Conservation (phyloP, 2,888 invertebrate species). For the Amiota minor region DNA sequence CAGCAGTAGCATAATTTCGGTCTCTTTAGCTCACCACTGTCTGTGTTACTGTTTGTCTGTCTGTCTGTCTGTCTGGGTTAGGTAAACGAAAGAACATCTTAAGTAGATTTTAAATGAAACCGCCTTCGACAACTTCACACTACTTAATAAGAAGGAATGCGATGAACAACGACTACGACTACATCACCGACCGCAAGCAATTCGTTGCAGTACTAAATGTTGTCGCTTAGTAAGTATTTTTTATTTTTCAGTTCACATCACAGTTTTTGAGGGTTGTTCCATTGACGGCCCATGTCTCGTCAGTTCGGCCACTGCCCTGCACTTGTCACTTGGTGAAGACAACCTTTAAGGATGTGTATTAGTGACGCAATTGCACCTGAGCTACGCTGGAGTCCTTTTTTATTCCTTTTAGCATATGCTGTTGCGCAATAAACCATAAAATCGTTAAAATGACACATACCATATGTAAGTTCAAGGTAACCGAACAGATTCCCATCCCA, state of each 20-base stretch:
- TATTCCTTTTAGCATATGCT: not conserved
- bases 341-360: constrained; percentile 26
- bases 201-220: constrained; percentile 11
- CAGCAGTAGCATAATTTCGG: not conserved
- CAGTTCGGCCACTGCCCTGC: not conserved
- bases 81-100: constrained; percentile 44
- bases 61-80: constrained; percentile 8
- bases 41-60: not conserved
- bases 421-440: constrained; percentile 29
- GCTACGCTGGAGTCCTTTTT: constrained; percentile 3
- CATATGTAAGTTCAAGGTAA: constrained; percentile 15
- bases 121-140: constrained; percentile 61
- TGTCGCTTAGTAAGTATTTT: not conserved
- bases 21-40: not conserved
- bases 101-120: constrained; percentile 56
- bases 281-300: constrained; percentile 13
- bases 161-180: too few species aligned
- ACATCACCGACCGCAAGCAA: constrained; percentile 42
- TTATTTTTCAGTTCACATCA: not conserved
- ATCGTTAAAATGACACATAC: not conserved
- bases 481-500: not conserved
- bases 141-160: constrained; percentile 24
- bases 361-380: constrained; percentile 62
- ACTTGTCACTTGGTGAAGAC: constrained; percentile 13
- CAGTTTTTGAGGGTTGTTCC: not conserved